Evolutionary conservation across 2,888 invertebrate species (phyloP).

Genomic region (Plagodis pulveraria): DNA sequence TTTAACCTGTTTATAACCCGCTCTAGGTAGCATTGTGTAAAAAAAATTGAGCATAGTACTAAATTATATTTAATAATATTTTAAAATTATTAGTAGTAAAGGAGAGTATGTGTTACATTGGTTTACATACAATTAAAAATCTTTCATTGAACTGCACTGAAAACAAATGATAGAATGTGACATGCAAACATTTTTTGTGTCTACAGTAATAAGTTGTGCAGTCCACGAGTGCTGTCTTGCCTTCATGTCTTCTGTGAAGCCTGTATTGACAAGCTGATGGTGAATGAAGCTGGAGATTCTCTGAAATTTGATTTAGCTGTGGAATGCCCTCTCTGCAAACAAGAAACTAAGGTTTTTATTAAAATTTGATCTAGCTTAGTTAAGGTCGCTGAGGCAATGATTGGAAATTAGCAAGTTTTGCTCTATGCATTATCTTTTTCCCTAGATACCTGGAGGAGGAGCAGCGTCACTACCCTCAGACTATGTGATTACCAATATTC

Average conservation of each 20-base stretch:
- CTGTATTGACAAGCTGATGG: constrained; percentile 93
- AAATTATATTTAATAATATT: too few species aligned
- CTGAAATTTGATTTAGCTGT: constrained; percentile 87
- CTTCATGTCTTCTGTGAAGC: constrained; percentile 98
- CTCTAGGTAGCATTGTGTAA: too few species aligned
- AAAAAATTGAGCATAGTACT: too few species aligned
- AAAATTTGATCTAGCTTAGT: background rate
- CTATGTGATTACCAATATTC: constrained; percentile 93
- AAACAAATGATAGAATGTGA: background rate
- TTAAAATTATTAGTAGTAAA: too few species aligned
- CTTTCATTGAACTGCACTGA: too few species aligned
- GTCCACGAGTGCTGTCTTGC: constrained; percentile 95
- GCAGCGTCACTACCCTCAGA: constrained; percentile 93
- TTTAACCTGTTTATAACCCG: too few species aligned
- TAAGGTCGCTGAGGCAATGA: too few species aligned
- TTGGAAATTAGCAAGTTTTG: constrained; percentile 11
- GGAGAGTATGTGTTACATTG: too few species aligned
- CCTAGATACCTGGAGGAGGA: constrained; percentile 89
- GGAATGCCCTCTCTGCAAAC: constrained; percentile 92
- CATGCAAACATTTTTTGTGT: background rate
- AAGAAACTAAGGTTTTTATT: constrained; percentile 89
- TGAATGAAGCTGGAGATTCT: constrained; percentile 89
- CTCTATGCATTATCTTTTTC: constrained; percentile 31
- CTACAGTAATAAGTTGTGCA: constrained; percentile 89
- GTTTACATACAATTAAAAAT: too few species aligned